phyloP scores from a whole-genome alignment of 2,797 vertebrate species.

The Arrhamphus sclerolepis region DNA sequence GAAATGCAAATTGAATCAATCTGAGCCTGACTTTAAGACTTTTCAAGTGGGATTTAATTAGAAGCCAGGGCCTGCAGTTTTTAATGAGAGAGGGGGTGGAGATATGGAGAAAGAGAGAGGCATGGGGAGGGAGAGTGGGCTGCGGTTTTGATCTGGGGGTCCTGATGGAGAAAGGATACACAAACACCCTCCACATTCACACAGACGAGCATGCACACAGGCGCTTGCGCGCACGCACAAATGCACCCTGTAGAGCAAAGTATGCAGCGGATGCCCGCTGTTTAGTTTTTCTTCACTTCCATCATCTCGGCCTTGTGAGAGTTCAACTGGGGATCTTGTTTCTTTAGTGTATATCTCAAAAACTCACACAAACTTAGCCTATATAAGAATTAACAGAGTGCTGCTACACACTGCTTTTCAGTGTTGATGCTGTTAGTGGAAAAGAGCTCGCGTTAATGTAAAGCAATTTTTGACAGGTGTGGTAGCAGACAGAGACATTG shows the following conservation, averaged over 20 bases:
- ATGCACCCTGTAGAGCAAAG: slow-evolving; percentile 61
- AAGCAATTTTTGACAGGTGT: slow-evolving; percentile 10
- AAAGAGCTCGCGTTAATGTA: slow-evolving; percentile 23
- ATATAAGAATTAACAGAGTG: slow-evolving; percentile 20
- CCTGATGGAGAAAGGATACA: slow-evolving; percentile 81
- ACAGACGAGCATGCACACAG: slow-evolving; percentile 25
- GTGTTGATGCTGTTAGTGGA: slow-evolving; percentile 14
- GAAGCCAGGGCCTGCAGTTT: slow-evolving; percentile 84
- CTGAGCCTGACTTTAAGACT: slow-evolving; percentile 87
- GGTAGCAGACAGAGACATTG: slow-evolving; percentile 4
- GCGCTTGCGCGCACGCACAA: slow-evolving; percentile 42
- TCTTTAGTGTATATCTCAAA: slow-evolving; percentile 57
- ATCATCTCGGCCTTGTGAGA: slow-evolving; percentile 65
- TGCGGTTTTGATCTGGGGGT: slow-evolving; percentile 84
- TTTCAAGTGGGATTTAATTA: slow-evolving; percentile 90
- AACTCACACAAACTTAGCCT: slow-evolving; percentile 31
- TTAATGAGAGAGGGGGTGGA: slow-evolving; percentile 87
- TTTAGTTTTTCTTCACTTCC: slow-evolving; percentile 74
- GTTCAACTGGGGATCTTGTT: slow-evolving; percentile 67
- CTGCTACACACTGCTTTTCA: slow-evolving; percentile 14
- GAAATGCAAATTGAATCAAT: slow-evolving; percentile 89
- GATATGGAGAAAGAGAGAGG: slow-evolving; percentile 75
- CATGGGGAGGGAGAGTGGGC: slow-evolving; percentile 76
- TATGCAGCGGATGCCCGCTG: slow-evolving; percentile 71
- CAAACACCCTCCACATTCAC: slow-evolving; percentile 67